Evolutionary conservation across 1,140 invertebrate species (phyloP).

Genomic region (Drosophila ambigua): DNA sequence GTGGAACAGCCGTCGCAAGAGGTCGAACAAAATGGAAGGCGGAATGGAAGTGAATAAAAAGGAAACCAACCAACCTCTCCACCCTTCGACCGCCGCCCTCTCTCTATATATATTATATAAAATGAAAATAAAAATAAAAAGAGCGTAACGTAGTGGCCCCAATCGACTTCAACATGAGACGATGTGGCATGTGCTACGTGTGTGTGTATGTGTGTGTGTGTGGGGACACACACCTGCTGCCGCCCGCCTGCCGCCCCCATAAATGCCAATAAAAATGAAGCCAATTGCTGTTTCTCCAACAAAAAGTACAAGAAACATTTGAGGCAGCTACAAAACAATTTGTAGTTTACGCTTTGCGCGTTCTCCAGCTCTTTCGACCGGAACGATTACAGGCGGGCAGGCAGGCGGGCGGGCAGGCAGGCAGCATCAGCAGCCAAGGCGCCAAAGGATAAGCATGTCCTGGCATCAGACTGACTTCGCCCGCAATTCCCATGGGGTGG

Average conservation of each 20-base stretch:
- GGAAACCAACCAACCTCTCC: conserved; percentile 5
- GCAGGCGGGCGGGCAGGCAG: background rate
- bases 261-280: conserved; percentile 76
- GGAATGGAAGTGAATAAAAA: conserved; percentile 23
- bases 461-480: conserved; percentile 22
- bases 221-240: conserved; percentile 3
- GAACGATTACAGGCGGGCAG: conserved; percentile 2
- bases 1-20: conserved; percentile 28
- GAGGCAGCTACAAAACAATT: conserved; percentile 69
- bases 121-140: conserved; percentile 50
- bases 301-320: conserved; percentile 40
- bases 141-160: conserved; percentile 65
- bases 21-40: conserved; percentile 33
- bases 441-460: conserved; percentile 45
- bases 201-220: conserved; percentile 2
- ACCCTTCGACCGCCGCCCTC: no score
- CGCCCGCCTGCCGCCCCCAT: conserved; percentile 23
- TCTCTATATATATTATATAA: conserved; percentile 12
- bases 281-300: conserved; percentile 65
- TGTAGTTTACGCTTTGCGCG: conserved; percentile 76
- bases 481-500: background rate
- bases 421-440: background rate
- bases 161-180: conserved; percentile 38
- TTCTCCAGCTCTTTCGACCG: conserved; percentile 35
- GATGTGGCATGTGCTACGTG: conserved; percentile 5